Conservation (phyloP, 2,113 vertebrate genomes). For the Tylochromis polylepis region DNA sequence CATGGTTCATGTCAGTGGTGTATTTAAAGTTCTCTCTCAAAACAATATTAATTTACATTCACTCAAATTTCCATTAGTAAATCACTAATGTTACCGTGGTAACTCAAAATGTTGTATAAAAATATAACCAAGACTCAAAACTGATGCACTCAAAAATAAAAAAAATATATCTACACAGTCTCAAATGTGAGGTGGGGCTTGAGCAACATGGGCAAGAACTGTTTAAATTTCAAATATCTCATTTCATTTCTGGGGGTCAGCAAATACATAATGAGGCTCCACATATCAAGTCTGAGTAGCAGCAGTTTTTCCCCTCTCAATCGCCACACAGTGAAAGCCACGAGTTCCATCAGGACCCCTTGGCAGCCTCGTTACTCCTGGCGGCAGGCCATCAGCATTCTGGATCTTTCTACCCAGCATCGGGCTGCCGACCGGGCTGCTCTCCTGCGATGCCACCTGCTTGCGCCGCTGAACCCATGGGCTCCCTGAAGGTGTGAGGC, state of each 20-base stretch:
- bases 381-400: constrained; percentile 83
- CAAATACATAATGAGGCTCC: background rate
- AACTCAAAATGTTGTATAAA: constrained; percentile 66
- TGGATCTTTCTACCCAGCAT: constrained; percentile 85
- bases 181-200: constrained; percentile 32
- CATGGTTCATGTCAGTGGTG: constrained; percentile 7
- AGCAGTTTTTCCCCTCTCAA: constrained; percentile 73
- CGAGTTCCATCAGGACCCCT: constrained; percentile 89
- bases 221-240: constrained; percentile 3
- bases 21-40: constrained; percentile 17
- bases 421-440: constrained; percentile 84
- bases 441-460: constrained; percentile 85
- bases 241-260: background rate
- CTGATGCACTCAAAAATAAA: constrained; percentile 48
- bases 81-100: constrained; percentile 49
- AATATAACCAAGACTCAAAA: constrained; percentile 65
- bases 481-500: constrained; percentile 88
- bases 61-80: constrained; percentile 51
- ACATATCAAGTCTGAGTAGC: constrained; percentile 69
- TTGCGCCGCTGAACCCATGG: constrained; percentile 94
- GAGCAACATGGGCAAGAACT: constrained; percentile 5
- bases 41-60: constrained; percentile 46
- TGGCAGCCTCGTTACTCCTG: constrained; percentile 85
- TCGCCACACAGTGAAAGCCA: constrained; percentile 79
- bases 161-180: constrained; percentile 45